Conservation (phyloP, 2,888 invertebrate species). For the Halictus quadricinctus region DNA sequence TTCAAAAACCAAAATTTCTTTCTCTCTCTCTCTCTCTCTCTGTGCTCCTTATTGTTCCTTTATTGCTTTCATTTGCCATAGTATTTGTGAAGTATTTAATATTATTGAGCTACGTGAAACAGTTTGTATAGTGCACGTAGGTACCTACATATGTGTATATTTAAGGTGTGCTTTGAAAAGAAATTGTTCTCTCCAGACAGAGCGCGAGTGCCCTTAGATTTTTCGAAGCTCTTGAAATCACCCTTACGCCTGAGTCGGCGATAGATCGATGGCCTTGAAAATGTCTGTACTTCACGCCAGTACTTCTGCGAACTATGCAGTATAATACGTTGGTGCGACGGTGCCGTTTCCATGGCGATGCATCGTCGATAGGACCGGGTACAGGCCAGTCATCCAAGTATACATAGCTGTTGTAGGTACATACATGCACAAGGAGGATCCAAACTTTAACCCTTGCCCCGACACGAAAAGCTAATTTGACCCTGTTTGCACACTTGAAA, state of each 20-base stretch:
- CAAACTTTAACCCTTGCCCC: slow-evolving; percentile 15
- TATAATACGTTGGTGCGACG: slow-evolving; percentile 46
- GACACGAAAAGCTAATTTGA: background rate
- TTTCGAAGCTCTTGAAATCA: background rate
- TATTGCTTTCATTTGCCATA: too few species aligned
- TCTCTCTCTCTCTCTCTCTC: too few species aligned
- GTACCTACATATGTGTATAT: background rate
- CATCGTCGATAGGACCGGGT: slow-evolving; percentile 62
- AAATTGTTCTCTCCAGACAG: background rate
- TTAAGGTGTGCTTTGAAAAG: background rate
- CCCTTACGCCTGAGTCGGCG: background rate
- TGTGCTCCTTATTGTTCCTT: too few species aligned
- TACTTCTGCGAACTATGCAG: slow-evolving; percentile 41
- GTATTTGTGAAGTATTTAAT: too few species aligned
- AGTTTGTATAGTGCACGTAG: background rate
- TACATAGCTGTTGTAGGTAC: slow-evolving; percentile 26
- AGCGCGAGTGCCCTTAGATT: background rate
- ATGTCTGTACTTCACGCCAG: slow-evolving; percentile 36
- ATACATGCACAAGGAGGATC: slow-evolving; percentile 26
- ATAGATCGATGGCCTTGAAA: slow-evolving; percentile 57
- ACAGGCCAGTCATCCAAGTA: slow-evolving; percentile 46
- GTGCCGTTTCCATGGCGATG: slow-evolving; percentile 70
- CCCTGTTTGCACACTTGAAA: background rate
- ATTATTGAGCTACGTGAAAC: background rate
- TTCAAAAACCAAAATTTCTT: too few species aligned